Evolutionary conservation across 2,113 vertebrate genomes (phyloP).

Genomic region (Epinephelus cyanopodus): DNA sequence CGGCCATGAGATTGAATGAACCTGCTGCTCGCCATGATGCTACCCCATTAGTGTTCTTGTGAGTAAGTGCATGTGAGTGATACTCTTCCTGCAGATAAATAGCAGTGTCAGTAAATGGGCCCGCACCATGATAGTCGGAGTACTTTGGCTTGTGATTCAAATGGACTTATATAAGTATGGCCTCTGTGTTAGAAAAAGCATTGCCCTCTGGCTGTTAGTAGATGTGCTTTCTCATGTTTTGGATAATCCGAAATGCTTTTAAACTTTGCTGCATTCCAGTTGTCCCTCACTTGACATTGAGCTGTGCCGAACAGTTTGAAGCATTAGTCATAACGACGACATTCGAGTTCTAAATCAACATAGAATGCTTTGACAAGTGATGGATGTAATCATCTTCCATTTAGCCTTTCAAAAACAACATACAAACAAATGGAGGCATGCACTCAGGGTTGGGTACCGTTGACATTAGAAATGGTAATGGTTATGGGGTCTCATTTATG

Average conservation of each 20-base stretch:
- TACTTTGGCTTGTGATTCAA: conserved; percentile 42
- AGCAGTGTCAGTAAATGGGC: conserved; percentile 47
- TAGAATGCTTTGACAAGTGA: too few relatives aligned
- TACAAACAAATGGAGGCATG: too few relatives aligned
- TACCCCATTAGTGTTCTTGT: conserved; percentile 31
- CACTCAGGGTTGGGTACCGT: too few relatives aligned
- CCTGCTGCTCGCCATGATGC: conserved; percentile 23
- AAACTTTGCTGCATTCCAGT: not conserved
- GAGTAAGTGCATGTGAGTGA: conserved; percentile 20
- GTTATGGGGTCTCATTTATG: too few relatives aligned
- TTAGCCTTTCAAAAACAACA: too few relatives aligned
- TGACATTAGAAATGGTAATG: too few relatives aligned
- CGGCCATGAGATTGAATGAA: conserved; percentile 8
- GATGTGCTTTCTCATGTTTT: conserved; percentile 6
- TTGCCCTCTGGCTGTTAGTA: not conserved
- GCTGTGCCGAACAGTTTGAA: too few relatives aligned
- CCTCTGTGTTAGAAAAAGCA: not conserved
- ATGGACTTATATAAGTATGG: conserved; percentile 4
- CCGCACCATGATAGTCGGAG: conserved; percentile 14
- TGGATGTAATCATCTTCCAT: too few relatives aligned
- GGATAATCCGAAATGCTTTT: not conserved
- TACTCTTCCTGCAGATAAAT: conserved; percentile 40
- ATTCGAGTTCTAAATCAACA: too few relatives aligned
- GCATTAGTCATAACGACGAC: too few relatives aligned
- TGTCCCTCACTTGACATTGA: not conserved